Base-by-base conservation (phyloP, 1,140 invertebrate genomes). In the Phymastichus coffea region DNA sequence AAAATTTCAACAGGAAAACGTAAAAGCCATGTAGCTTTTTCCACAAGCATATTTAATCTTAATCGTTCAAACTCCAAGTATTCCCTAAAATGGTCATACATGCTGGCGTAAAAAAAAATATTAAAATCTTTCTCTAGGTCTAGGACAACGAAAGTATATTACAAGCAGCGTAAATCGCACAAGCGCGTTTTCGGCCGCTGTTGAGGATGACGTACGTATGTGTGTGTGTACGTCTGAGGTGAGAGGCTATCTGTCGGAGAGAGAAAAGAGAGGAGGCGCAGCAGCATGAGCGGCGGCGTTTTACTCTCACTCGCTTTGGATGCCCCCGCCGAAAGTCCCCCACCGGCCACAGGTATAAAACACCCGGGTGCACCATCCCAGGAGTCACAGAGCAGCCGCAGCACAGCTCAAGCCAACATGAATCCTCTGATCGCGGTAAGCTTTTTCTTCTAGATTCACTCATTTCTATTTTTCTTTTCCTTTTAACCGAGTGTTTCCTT, bases 391-490 rank as follows among this genome's bases (percentile, higher is more conserved):
- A 78, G 74, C 75, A 75, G 73, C 76, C 77, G 77, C 77, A 77
- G 75, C 53, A 48, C 47, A 62, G 74, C 73, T 75, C 74, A 76
- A 76, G 75, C 73, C 75, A 73, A 74, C 74, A 80, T 80, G 78
- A 77, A 78, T 77, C 75, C 75, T 76, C 74, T 80, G 72, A 72
- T 79, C 75, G 77, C 76, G 77, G 77, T 80, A 80, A 80, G 78
- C 74, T 75, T 63, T 38, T 63, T 38, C 15, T 44, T 9, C 10
- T 30, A 23, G 30, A 33, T 33, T 14, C 30, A 8, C 30, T 14
- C 14, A 6, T 33, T 14, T 33, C 30, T 33, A 6, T 33, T 14
- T 33, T 14, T 33, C 30, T 33, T 14, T 33, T 33, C 14, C 14
- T 33, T 43, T 20, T 43, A 10, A 43, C 17, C 8, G 7, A 43